Percentiles rank a stretch among this genome's conserved stretches.
Conservation (phyloP, 1,140 invertebrate genomes). For the Paraescarpia echinospica region DNA sequence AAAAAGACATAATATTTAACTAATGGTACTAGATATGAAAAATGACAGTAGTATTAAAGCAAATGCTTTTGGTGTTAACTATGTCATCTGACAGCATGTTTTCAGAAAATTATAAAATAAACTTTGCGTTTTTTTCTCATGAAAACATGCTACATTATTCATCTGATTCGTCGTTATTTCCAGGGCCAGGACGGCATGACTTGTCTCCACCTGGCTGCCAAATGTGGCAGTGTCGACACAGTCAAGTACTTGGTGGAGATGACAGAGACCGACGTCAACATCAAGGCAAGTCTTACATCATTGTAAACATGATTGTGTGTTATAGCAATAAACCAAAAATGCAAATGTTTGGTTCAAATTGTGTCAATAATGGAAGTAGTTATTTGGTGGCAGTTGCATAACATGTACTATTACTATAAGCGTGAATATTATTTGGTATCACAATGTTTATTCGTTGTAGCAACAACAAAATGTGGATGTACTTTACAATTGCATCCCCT, state of each 20-base stretch:
- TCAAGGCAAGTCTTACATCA: slow-evolving; percentile 35
- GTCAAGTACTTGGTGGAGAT: slow-evolving; percentile 89
- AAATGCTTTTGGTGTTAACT: too few species aligned
- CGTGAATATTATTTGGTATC: too few species aligned
- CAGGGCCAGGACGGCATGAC: slow-evolving; percentile 92
- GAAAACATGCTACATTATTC: slow-evolving; percentile 14
- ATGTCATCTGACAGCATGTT: too few species aligned
- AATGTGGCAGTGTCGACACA: slow-evolving; percentile 96
- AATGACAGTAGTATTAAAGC: too few species aligned
- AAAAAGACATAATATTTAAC: too few species aligned
- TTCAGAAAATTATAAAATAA: neutral
- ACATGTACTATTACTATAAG: too few species aligned
- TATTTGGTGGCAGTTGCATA: too few species aligned
- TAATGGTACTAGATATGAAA: too few species aligned
- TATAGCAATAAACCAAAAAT: slow-evolving; percentile 12
- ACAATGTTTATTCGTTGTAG: too few species aligned
- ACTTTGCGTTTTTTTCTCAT: neutral
- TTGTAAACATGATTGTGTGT: neutral
- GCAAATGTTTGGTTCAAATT: neutral
- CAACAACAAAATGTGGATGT: too few species aligned
- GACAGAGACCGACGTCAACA: slow-evolving; percentile 60
- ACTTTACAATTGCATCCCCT: too few species aligned
- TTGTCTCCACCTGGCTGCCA: slow-evolving; percentile 97
- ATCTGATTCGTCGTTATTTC: slow-evolving; percentile 12
- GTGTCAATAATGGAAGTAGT: too few species aligned